phyloP scores from a whole-genome alignment of 2,113 vertebrate species.

The Hoplias malabaricus region DNA sequence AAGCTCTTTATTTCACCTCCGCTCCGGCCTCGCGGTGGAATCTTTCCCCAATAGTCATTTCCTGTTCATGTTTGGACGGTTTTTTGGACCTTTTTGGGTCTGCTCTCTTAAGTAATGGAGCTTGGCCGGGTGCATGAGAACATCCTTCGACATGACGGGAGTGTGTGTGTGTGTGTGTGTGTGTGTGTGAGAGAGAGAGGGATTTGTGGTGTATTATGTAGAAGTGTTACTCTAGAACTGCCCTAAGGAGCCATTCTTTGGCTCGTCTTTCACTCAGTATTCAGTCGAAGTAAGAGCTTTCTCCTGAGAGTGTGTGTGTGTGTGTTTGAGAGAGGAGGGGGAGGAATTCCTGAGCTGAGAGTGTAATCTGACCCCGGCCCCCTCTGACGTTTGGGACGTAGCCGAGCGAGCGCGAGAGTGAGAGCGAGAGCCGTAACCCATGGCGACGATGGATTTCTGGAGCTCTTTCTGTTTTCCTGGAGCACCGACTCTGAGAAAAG shows the following conservation, averaged over 20 bases:
- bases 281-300: neutral
- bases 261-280: neutral
- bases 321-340: constrained; percentile 47
- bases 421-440: constrained; percentile 55
- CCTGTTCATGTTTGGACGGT: constrained; percentile 33
- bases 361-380: constrained; percentile 65
- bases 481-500: constrained; percentile 34
- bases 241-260: neutral
- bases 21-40: neutral
- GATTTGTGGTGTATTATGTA: neutral
- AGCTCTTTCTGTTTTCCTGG: constrained; percentile 16
- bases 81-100: neutral
- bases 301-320: constrained; percentile 28
- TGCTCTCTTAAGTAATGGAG: neutral
- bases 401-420: constrained; percentile 57
- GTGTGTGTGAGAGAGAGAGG: neutral
- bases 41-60: constrained; percentile 11
- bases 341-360: constrained; percentile 65
- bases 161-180: neutral
- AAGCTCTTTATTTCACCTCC: neutral
- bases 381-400: constrained; percentile 57
- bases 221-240: constrained; percentile 11
- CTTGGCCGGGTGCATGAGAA: constrained; percentile 17
- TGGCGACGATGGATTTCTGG: constrained; percentile 37
- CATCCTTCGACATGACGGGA: neutral